Evolutionary conservation across 2,113 vertebrate genomes (phyloP), one percentile per base, ranked within the genome.

Genomic region (Phalacrocorax brasilianus): DNA sequence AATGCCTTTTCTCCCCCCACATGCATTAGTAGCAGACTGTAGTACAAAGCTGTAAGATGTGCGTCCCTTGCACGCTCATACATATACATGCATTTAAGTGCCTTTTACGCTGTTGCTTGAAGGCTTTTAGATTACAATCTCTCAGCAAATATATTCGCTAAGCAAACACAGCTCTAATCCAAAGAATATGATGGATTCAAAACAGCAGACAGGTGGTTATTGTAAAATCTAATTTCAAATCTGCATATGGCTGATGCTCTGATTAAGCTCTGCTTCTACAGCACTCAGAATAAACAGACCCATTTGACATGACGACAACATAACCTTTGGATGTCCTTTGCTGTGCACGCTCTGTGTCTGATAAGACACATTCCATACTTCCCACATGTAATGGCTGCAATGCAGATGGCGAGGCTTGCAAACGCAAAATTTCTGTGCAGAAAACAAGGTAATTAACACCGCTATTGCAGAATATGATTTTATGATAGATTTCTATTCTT

Each of bases 151-250:
- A 19, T 4, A 38, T 30, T 65, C 14, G 1, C 80, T 27, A 19
- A 71, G 87, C 89, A 88, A 63, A 67, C 63, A 50, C 65, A 88
- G 87, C 93, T 82, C 84, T 53, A 68, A 58, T 58, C 62, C 89
- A 33, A 53, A 76, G 62, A 80, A 88, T 24, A 91, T 73, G 92
- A 93, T 47, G 70, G 91, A 89, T 94, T 73, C 1, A 6, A 78
- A 95, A 42, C 77, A 91, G 80, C 53, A 93, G 92, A 93, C 91
- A 95, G 96, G 96, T 96, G 84, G 91, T 89, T 95, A 95, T 88
- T 92, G 94, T 92, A 92, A 96, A 96, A 96, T 96, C 95, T 97
- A 95, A 97, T 96, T 96, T 95, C 91, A 91, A 93, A 89, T 95
- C 94, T 95, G 95, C 95, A 92, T 96, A 96, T 73, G 97, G 96